A percentile compares a stretch with the other conserved stretches of the same genome.
These are phyloP conservation scores for Caretta caretta DNA, from an alignment of 2,113 vertebrate genomes.

Conservation along the genomic window DNA sequence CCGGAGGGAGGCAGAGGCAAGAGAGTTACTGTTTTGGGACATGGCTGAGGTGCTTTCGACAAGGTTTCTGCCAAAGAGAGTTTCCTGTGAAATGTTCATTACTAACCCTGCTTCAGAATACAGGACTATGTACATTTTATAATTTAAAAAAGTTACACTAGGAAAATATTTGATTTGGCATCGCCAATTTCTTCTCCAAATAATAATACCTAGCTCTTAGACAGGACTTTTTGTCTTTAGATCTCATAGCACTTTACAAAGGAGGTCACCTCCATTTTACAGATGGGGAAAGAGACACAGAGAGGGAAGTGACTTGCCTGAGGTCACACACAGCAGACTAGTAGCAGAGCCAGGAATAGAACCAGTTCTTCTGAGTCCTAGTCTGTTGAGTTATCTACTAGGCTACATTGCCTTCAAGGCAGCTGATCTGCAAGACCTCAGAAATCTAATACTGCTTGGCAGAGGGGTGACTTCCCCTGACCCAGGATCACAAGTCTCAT, in stretches of 20 bases:
- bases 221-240: not conserved
- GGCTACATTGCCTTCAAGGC: not conserved
- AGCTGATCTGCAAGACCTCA: not conserved
- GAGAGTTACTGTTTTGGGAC: not conserved
- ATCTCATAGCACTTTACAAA: not conserved
- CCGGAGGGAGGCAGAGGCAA: not conserved
- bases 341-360: not conserved
- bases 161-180: not conserved
- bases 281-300: not conserved
- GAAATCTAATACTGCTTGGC: not conserved
- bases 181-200: not conserved
- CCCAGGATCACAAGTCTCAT: not conserved
- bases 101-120: not conserved
- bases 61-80: not conserved
- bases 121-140: not conserved
- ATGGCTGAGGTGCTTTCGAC: not conserved
- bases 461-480: not conserved
- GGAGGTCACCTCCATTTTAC: not conserved
- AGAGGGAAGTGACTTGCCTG: not conserved
- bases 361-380: not conserved
- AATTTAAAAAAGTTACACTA: not conserved
- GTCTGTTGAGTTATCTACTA: not conserved
- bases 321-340: not conserved
- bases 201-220: not conserved
- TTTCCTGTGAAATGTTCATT: not conserved